Conservation (phyloP, 2,888 invertebrate genomes). For the Callinectes sapidus region DNA sequence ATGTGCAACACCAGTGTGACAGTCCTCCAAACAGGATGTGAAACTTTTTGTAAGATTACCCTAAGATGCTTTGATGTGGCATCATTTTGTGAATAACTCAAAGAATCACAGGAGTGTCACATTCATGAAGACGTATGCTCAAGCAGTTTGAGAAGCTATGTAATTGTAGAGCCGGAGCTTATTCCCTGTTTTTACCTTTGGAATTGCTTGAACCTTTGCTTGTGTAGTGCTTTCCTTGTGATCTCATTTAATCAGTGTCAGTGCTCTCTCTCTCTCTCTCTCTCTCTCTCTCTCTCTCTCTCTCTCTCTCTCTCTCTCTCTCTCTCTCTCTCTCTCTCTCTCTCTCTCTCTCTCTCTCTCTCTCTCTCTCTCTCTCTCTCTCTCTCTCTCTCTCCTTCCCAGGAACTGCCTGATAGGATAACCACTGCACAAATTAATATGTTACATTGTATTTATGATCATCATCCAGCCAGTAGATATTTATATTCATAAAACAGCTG, state of each 20-base stretch:
- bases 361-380: too few relatives aligned
- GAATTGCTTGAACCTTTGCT: slow-evolving; percentile 59
- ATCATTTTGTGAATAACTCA: slow-evolving; percentile 35
- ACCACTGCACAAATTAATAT: slow-evolving; percentile 32
- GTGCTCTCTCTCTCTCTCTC: neutral
- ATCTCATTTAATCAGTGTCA: slow-evolving; percentile 54
- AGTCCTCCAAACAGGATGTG: slow-evolving; percentile 18
- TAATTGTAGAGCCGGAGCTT: neutral
- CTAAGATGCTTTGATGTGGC: slow-evolving; percentile 48
- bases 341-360: too few relatives aligned
- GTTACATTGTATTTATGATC: neutral
- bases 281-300: too few relatives aligned
- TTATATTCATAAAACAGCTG: neutral
- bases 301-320: too few relatives aligned
- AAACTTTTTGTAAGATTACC: slow-evolving; percentile 45
- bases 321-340: too few relatives aligned
- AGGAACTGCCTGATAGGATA: neutral
- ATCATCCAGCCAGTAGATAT: neutral
- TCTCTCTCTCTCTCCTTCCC: neutral
- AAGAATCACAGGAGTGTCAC: slow-evolving; percentile 64
- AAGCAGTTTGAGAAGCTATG: slow-evolving; percentile 43
- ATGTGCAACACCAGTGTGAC: slow-evolving; percentile 47
- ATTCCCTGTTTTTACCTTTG: slow-evolving; percentile 39
- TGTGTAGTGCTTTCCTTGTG: slow-evolving; percentile 66
- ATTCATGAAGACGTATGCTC: slow-evolving; percentile 55